A percentile compares a stretch with the other conserved stretches of the same genome.
Evolutionary conservation across 2,113 vertebrate genomes (phyloP).

Genomic region (Neodontobutis hainanensis): DNA sequence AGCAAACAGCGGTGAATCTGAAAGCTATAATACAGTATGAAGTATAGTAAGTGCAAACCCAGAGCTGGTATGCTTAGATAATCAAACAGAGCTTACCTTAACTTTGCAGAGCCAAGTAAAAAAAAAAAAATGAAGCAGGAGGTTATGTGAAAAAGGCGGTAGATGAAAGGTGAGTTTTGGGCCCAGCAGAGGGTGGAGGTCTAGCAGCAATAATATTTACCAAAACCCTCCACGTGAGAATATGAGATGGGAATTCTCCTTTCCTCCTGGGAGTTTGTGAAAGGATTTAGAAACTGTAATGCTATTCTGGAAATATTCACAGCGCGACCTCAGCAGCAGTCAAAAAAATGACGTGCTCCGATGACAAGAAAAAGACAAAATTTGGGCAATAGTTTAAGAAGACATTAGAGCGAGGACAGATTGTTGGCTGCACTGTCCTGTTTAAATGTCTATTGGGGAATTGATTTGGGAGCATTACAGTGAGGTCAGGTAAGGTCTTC

Average conservation of each 20-base stretch:
- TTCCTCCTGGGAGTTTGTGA: constrained; percentile 51
- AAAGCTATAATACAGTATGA: not conserved
- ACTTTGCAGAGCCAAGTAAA: constrained; percentile 1
- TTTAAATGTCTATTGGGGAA: constrained; percentile 21
- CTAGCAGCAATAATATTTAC: constrained; percentile 62
- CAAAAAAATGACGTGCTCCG: constrained; percentile 48
- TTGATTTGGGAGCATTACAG: constrained; percentile 10
- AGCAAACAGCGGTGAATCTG: not conserved
- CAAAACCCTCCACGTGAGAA: constrained; percentile 58
- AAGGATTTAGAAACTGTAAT: constrained; percentile 60
- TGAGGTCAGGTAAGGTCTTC: constrained; percentile 26
- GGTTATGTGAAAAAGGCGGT: constrained; percentile 17
- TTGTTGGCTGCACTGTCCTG: constrained; percentile 7
- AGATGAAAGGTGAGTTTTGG: constrained; percentile 47
- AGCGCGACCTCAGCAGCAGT: constrained; percentile 50
- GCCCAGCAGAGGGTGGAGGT: constrained; percentile 42
- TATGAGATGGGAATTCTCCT: constrained; percentile 67
- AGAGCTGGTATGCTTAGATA: constrained; percentile 16
- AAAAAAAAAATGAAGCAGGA: constrained; percentile 1
- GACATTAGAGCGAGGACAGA: constrained; percentile 3
- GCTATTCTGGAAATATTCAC: constrained; percentile 75
- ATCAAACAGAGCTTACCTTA: constrained; percentile 44
- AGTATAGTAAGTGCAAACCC: not conserved
- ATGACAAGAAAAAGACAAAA: constrained; percentile 47
- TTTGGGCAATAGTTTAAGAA: constrained; percentile 11